Conservation (phyloP, 1,140 invertebrate genomes). For the Drosophila varians region DNA sequence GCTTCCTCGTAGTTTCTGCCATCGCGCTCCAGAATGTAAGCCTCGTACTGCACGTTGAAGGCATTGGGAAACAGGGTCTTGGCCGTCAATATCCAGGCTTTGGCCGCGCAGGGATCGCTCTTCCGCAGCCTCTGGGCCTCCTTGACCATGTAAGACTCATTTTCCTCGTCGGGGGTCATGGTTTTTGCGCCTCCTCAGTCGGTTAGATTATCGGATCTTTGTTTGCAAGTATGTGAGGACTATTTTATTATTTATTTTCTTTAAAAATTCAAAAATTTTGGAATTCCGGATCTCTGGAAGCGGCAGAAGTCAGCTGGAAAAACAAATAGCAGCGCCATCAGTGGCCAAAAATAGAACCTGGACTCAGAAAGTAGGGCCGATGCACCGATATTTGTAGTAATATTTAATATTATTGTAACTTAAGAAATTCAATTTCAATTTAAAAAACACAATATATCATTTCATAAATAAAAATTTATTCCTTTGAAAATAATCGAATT, state of each 20-base stretch:
- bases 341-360: neutral
- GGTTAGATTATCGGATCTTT: neutral
- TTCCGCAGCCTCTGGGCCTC: conserved; percentile 62
- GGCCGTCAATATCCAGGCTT: conserved; percentile 96
- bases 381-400: too few relatives aligned
- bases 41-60: conserved; percentile 93
- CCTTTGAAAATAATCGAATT: neutral
- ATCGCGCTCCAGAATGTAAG: conserved; percentile 91
- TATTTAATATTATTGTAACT: neutral
- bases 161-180: conserved; percentile 49
- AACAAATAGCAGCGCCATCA: neutral
- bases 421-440: too few relatives aligned
- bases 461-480: neutral
- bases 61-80: conserved; percentile 94
- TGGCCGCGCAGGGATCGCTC: conserved; percentile 90
- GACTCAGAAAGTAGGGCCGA: neutral
- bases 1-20: conserved; percentile 91
- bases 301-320: neutral
- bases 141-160: conserved; percentile 63
- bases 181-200: neutral
- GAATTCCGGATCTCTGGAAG: too few relatives aligned
- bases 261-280: neutral
- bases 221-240: too few relatives aligned
- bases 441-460: neutral
- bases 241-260: neutral